Base-by-base conservation (phyloP, 1,140 invertebrate species). In the Metopolophium dirhodum region DNA sequence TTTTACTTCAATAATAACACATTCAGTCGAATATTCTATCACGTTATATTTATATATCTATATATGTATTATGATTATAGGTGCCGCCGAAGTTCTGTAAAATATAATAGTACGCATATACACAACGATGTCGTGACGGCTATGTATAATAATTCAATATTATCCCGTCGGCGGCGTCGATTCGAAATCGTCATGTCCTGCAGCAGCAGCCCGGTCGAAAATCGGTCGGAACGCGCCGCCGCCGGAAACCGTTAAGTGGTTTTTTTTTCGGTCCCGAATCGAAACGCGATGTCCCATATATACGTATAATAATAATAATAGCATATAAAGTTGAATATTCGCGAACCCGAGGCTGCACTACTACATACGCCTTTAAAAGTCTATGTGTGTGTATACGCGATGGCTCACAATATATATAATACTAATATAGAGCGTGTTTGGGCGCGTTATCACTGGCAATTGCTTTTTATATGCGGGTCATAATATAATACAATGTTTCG, bases 381-480 rank as follows among this genome's bases (percentile, higher is more conserved):
- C 20, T 7, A 20, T 23, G 22, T 23, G 22, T 18, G n/a, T 14
- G 61, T 68, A 9, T 61, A 68, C 4, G 2, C 30, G 30, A 68
- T 0, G 14, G 14, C n/a, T 68, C 61, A 68, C 30, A 68, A 68
- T 68, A 68, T 26, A 26, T 26, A 68, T 68, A 68, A 68, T 68
- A 61, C 30, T 61, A 68, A 68, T 68, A 68, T 68, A 68, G 26
- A 68, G 26, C 61, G 14, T n/a, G 61, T 68, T 68, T 68, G 61
- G 30, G 61, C 30, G 35, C 86, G 86, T 88, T 88, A 88, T 49
- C 87, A 89, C 30, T 89, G n/a, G n/a, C 47, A 89, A 89, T 89
- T 51, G 47, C 87, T 89, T 51, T 54, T 89, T 89, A 54, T 68
- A 68, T 68, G 61, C 22, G 47, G 49, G n/a, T 89, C 51, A 89